A percentile compares a stretch with the other conserved stretches of the same genome.
These are phyloP conservation scores for Danaus melanippus DNA, from an alignment of 1,140 invertebrate genomes.

Conservation along the genomic window DNA sequence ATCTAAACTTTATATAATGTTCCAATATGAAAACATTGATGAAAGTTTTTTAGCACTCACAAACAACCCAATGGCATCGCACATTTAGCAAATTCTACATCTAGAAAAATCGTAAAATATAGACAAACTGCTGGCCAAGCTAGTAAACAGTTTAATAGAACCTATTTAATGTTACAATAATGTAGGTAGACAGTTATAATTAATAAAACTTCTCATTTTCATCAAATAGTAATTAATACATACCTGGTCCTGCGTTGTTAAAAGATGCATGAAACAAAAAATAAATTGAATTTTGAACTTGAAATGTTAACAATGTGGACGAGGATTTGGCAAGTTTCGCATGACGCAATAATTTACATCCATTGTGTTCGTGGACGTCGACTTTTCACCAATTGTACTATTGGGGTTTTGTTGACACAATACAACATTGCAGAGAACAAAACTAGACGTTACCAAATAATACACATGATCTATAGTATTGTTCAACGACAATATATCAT, in stretches of 20 bases:
- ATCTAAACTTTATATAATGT: conserved; percentile 16
- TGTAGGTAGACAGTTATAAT: too few species aligned
- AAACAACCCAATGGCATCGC: conserved; percentile 19
- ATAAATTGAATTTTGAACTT: conserved; percentile 11
- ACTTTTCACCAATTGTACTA: conserved; percentile 39
- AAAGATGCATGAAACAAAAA: conserved; percentile 51
- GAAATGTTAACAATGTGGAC: conserved; percentile 6
- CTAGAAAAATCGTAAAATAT: conserved; percentile 13
- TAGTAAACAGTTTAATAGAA: background rate
- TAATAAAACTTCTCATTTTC: too few species aligned
- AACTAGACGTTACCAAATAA: too few species aligned
- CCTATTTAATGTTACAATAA: too few species aligned
- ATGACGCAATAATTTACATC: conserved; percentile 13
- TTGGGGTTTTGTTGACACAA: conserved; percentile 7
- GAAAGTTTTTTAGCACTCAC: conserved; percentile 17
- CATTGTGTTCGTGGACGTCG: conserved; percentile 34
- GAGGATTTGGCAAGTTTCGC: conserved; percentile 11
- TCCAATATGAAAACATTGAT: conserved; percentile 15
- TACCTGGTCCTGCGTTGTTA: conserved; percentile 50
- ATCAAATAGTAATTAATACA: conserved; percentile 19
- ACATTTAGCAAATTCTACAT: conserved; percentile 19
- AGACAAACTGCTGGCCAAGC: conserved; percentile 17
- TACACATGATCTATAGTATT: too few species aligned
- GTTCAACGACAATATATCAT: too few species aligned
- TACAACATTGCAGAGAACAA: too few species aligned